Evolutionary conservation across 2,113 vertebrate species (phyloP), one percentile per base, ranked within the genome.

Genomic region (Clupea harengus): DNA sequence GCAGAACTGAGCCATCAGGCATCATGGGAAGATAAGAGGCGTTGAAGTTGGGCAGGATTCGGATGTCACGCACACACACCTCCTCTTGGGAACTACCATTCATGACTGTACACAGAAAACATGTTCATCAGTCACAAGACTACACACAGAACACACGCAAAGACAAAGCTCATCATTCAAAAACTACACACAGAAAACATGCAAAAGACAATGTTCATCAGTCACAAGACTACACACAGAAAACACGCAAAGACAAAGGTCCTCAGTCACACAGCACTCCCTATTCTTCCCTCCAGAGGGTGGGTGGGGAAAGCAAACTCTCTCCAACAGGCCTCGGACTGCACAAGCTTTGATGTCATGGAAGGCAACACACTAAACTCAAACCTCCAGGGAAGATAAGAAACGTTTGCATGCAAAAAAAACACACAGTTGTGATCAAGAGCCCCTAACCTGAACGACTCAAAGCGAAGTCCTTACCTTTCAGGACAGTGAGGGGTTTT

Each of bases 1-100:
- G 93, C 86, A 97, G 93, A 6, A 98, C 96, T 0, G 97, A 97
- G 64, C 97, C 96, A 0, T 98, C 97, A 0, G 97, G 97, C 97
- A 98, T 97, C 93, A 98, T 94, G 32, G 97, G 97, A 50, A 98
- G 94, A 91, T 96, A 98, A 50, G 96, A 96, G 60, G 95, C 95
- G 15, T 97, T 98, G 86, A 97, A 96, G 90, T 98, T 97, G 57
- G 97, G 97, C 15, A 97, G 93, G 81, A 98, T 96, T 82, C 93
- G 94, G 80, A 97, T 92, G 0, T 97, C 96, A 89, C 92, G 93
- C 57, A 97, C 90, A 11, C 94, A 96, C 60, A 97, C 92, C 84
- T 96, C 96, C 85, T 97, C 96, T 90, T 96, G 96, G 49, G 96
- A 97, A 85, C 95, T 95, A 78, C 94, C 93, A 50, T 97, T 97